Conservation (phyloP, 2,888 invertebrate species). For the Calliphora vomitoria region DNA sequence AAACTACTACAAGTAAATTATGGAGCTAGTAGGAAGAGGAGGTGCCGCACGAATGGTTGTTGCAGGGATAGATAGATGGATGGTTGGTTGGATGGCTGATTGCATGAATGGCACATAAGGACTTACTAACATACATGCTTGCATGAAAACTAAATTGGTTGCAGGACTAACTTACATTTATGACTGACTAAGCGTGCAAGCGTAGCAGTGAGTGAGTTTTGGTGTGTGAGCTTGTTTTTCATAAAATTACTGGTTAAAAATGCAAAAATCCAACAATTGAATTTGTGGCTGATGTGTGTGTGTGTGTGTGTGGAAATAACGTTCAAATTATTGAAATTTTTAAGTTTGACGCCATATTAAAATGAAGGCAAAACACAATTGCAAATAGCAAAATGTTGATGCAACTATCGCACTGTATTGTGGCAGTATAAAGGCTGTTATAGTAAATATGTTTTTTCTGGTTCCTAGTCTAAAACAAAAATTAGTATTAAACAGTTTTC, state of each 20-base stretch:
- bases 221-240: constrained; percentile 60
- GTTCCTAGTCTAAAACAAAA: constrained; percentile 7
- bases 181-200: neutral
- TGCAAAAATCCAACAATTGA: constrained; percentile 80
- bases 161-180: constrained; percentile 58
- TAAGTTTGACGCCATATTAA: constrained; percentile 50
- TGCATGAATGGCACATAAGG: constrained; percentile 44
- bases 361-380: constrained; percentile 17
- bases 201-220: neutral
- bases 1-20: constrained; percentile 70
- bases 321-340: constrained; percentile 59
- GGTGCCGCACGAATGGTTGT: constrained; percentile 35
- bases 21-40: constrained; percentile 61
- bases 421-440: neutral
- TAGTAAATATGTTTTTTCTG: neutral
- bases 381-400: constrained; percentile 15
- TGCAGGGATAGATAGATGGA: constrained; percentile 17
- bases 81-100: constrained; percentile 22
- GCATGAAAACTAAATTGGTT: constrained; percentile 57
- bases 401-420: constrained; percentile 2
- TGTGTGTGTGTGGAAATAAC: constrained; percentile 35
- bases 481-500: constrained; percentile 39
- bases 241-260: constrained; percentile 69
- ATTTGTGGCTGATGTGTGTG: constrained; percentile 77
- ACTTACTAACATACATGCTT: constrained; percentile 40